These are phyloP conservation scores for Caenorhabditis sp. DNA, from an alignment of 2,888 invertebrate genomes.

Conservation along the genomic window DNA sequence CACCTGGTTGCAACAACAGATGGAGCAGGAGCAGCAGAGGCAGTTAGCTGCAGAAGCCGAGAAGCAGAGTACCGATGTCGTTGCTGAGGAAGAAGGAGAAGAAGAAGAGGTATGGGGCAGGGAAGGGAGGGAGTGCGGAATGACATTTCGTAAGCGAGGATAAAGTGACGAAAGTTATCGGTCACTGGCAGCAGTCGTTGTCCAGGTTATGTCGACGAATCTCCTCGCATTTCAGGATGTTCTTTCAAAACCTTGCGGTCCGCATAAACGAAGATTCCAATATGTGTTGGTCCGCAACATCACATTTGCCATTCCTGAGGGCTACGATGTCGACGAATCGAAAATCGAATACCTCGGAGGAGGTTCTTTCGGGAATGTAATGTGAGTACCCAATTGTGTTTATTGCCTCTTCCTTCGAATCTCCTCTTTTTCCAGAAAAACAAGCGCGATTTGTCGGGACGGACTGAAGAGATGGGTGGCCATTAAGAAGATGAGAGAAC, in stretches of 20 bases:
- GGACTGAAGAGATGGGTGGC: constrained; percentile 72
- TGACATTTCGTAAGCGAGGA: constrained; percentile 31
- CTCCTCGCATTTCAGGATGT: constrained; percentile 34
- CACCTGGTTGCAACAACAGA: constrained; percentile 50
- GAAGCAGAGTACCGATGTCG: constrained; percentile 12
- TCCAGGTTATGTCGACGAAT: neutral
- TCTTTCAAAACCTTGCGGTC: constrained; percentile 41
- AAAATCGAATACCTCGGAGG: constrained; percentile 75
- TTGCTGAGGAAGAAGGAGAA: constrained; percentile 35
- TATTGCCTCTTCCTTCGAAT: too few relatives aligned
- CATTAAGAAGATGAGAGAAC: constrained; percentile 79
- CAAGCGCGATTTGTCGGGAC: constrained; percentile 63
- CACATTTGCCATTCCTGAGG: constrained; percentile 73
- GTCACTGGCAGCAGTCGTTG: neutral
- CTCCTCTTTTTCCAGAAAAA: constrained; percentile 67
- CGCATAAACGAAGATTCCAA: constrained; percentile 57
- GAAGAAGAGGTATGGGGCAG: constrained; percentile 20
- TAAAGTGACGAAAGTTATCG: constrained; percentile 28
- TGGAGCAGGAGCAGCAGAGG: constrained; percentile 50
- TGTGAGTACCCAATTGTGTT: constrained; percentile 67
- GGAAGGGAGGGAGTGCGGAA: neutral
- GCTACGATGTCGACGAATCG: constrained; percentile 57
- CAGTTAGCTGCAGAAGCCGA: constrained; percentile 39
- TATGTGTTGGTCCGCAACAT: constrained; percentile 70
- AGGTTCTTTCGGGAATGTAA: constrained; percentile 80